Evolutionary conservation across 2,797 vertebrate species (phyloP), one percentile per base, ranked within the genome.

Genomic region (Mormyrus hasselquistii): DNA sequence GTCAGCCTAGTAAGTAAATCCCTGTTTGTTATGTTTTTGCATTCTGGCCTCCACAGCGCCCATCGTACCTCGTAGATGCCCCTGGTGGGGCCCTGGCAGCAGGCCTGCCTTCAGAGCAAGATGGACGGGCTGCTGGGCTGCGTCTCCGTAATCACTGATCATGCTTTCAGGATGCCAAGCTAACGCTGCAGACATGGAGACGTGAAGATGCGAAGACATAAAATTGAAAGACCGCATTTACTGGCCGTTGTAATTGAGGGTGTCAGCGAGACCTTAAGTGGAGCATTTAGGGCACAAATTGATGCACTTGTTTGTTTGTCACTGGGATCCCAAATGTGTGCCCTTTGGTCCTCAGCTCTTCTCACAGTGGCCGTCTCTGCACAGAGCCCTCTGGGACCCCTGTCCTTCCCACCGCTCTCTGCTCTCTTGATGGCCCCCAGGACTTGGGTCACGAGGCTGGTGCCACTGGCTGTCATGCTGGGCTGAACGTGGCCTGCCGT

Each of bases 401-500:
- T 89, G 89, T 55, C 53, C 49, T 9, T 2, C 88, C 90, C 89
- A 88, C 79, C 34, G 50, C 55, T 83, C 65, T 29, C 29, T 0
- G 89, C 92, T 44, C 88, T 92, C 92, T 86, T 69, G 85, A 89
- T 90, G 90, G 53, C 62, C 76, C 86, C 92, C 90, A 91, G 88
- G 79, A 89, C 92, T 92, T 87, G 91, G 95, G 94, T 95, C 94
- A 94, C 59, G 91, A 90, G 94, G 91, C 93, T 93, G 93, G 92
- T 92, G 90, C 57, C 2, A 91, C 93, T 95, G 94, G 94, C 94
- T 92, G 87, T 90, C 90, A 91, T 92, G 93, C 92, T 93, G 94
- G 94, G 91, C 90, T 88, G 90, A 62, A 90, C 91, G 92, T 92
- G 88, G 91, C 89, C 90, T 90, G 92, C 92, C 90, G 90, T 86